These are phyloP conservation scores for Limenitis camilla DNA, from an alignment of 2,888 invertebrate species.

Conservation along the genomic window DNA sequence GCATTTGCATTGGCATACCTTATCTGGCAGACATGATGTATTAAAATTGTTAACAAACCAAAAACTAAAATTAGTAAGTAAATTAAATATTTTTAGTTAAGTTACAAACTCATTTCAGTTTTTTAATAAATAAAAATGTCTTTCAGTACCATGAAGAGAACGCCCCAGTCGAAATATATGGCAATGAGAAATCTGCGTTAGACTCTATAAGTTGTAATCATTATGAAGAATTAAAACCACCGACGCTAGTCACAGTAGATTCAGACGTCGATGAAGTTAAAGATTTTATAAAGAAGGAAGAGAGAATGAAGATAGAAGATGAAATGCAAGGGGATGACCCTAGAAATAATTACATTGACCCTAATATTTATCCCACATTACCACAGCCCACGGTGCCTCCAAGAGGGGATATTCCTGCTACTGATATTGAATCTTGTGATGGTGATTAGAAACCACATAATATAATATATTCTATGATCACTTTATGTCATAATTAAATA, in stretches of 20 bases:
- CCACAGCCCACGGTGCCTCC: constrained; percentile 37
- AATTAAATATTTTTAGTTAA: not conserved
- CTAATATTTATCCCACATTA: constrained; percentile 34
- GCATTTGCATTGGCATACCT: constrained; percentile 76
- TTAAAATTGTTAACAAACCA: constrained; percentile 68
- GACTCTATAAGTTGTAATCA: constrained; percentile 66
- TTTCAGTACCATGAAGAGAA: constrained; percentile 76
- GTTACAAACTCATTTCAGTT: not conserved
- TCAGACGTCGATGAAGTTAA: constrained; percentile 57
- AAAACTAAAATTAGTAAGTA: constrained; percentile 74
- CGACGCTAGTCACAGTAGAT: constrained; percentile 42
- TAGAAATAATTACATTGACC: constrained; percentile 50
- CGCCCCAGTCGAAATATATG: constrained; percentile 71
- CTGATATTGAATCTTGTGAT: constrained; percentile 62
- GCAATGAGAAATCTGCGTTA: constrained; percentile 62
- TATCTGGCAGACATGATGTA: constrained; percentile 75
- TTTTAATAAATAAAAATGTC: not conserved
- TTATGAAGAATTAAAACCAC: constrained; percentile 37
- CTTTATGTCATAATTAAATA: not conserved
- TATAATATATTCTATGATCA: too few species aligned
- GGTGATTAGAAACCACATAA: constrained; percentile 36
- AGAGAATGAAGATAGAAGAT: constrained; percentile 49
- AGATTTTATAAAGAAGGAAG: constrained; percentile 52
- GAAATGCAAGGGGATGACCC: constrained; percentile 64
- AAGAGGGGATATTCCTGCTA: constrained; percentile 62